These are phyloP conservation scores for Molossus alvarezi DNA, from an alignment of 2,797 vertebrate species.

Conservation along the genomic window DNA sequence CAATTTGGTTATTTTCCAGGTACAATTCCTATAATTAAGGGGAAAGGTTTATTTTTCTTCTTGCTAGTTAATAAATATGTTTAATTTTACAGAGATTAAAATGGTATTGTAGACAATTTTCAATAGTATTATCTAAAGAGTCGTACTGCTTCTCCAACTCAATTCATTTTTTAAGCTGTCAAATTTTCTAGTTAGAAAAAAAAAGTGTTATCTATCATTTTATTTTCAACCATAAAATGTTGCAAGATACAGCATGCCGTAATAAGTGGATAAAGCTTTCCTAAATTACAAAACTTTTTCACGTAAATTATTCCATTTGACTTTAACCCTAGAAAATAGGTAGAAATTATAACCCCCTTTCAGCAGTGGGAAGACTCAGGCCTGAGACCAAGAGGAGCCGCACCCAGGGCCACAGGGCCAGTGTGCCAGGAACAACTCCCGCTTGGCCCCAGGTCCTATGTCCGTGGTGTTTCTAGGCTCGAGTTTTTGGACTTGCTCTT, in stretches of 20 bases:
- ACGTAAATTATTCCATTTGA: conserved; percentile 27
- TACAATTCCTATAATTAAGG: conserved; percentile 94
- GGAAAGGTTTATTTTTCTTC: conserved; percentile 50
- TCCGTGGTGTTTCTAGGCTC: neutral
- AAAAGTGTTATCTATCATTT: conserved; percentile 14
- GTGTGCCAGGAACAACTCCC: too few species aligned
- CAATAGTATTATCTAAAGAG: conserved; percentile 45
- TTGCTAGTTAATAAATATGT: conserved; percentile 30
- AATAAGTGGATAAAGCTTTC: conserved; percentile 10
- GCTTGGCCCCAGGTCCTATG: neutral
- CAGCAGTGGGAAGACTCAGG: neutral
- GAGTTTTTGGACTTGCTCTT: conserved; percentile 19
- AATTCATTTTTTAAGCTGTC: conserved; percentile 49
- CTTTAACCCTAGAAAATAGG: conserved; percentile 20
- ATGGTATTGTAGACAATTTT: conserved; percentile 20
- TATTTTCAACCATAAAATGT: conserved; percentile 41
- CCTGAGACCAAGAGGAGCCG: neutral
- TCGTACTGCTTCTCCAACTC: conserved; percentile 27
- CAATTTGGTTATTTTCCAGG: conserved; percentile 97
- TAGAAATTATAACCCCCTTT: neutral
- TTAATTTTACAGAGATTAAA: conserved; percentile 49
- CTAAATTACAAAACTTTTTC: conserved; percentile 34
- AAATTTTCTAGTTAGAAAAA: conserved; percentile 62
- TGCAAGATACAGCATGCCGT: neutral
- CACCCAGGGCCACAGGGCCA: too few species aligned